Evolutionary conservation across 92 coral and sea anemone genomes (phyloP), one percentile per base, ranked within the genome.

Genomic region (Siderastrea siderea): DNA sequence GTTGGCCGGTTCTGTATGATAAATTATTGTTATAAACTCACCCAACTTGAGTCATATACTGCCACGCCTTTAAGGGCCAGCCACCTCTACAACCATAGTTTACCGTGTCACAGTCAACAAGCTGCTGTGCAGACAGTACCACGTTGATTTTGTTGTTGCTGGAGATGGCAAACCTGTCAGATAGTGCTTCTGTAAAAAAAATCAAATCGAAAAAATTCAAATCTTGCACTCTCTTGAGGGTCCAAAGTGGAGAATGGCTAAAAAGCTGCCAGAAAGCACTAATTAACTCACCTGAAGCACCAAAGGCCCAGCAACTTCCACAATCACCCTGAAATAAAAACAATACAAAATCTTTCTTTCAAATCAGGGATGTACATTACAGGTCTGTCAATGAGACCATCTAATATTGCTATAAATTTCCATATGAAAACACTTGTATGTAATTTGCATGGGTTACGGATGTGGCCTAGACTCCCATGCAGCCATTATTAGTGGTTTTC

Each of bases 301-400:
- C 98, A 88, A 95, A 95, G 19, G 95, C 98, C 98, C 98, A 95
- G 77, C 98, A 95, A 67, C 95, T 92, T 71, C 98, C 98, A 86
- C 98, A 95, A 0, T 38, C 62, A 47, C 90, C 93, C 95, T 95
- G 10, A n/a, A 74, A 17, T 48, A 53, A 7, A 74, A 68, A 26
- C 38, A 26, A 26, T 26, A 26, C 38, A 26, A 26, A 26, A 26
- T 26, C 38, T 26, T 26, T 26, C 0, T 26, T 26, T 26, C 38
- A 26, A 26, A 26, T 26, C 38, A 26, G 38, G 38, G 38, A 26
- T 26, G 38, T 26, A 26, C 38, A 26, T 26, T 26, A 26, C 38
- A 26, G 38, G 38, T 26, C 38, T 26, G 38, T 26, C 38, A 0
- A 26, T 26, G 38, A 26, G 38, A 26, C 38, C 38, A 26, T 26